Base-by-base conservation (phyloP, 2,888 invertebrate species). In the Atethmia centrago region DNA sequence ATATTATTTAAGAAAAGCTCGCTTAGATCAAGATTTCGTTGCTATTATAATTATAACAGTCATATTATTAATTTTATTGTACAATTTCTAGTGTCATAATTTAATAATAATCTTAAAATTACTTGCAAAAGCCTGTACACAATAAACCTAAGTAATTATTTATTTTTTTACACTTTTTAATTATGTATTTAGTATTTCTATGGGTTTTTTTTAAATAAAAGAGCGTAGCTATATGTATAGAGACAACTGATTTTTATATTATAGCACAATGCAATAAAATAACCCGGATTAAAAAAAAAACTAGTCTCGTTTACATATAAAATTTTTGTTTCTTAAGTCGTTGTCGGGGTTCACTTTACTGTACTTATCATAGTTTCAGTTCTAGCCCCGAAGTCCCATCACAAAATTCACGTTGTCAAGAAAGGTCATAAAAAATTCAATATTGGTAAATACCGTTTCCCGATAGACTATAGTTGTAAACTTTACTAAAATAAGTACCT, bases 51-150 rank as follows among this genome's bases (percentile, higher is more conserved):
- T n/a, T n/a, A 31, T 66, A 64, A 58, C 47, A 72, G 25, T 55
- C 45, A 63, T 68, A 53, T 66, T 64, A 42, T 65, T 49, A 72
- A 53, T 51, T 53, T 56, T 67, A 67, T 53, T 83, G 72, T 79
- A 84, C 75, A 82, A 82, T 76, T 73, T 31, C 14, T 74, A 83
- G 83, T 83, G 85, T 85, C 85, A 85, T 84, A 79, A 65, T 62
- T 56, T 71, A 45, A 56, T 63, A 45, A 51, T 74, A 69, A 58
- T 56, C 25, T 61, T 71, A 25, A 49, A 55, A 64, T 40, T 62
- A 65, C 73, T 77, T 81, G 67, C 21, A 56, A 67, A 36, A 64
- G 76, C 42, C 67, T 71, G 71, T 51, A 45, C 69, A 40, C 56
- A 12, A 0, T 56, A 9, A 40, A 47, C n/a, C n/a, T n/a, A 58